Percentiles rank a stretch among this genome's conserved stretches.
These are phyloP conservation scores for Eurosta solidaginis DNA, from an alignment of 1,140 invertebrate genomes.

Conservation along the genomic window DNA sequence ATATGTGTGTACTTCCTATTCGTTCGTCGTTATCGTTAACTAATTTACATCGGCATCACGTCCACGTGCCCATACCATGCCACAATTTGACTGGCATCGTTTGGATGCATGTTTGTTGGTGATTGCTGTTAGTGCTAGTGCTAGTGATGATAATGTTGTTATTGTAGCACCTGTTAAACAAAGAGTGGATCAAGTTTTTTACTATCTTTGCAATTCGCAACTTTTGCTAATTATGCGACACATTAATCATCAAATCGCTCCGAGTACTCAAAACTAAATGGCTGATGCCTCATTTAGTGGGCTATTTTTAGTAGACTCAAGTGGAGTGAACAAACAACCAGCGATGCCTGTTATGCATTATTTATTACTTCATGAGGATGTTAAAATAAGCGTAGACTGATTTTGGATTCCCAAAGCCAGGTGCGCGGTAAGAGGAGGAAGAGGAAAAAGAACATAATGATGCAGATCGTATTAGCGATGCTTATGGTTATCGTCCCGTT, in stretches of 20 bases:
- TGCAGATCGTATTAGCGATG: too few relatives aligned
- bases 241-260: neutral
- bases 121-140: neutral
- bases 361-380: too few relatives aligned
- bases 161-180: neutral
- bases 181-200: neutral
- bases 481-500: too few relatives aligned
- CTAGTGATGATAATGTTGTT: neutral
- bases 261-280: neutral
- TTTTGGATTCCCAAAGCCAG: too few relatives aligned
- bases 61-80: slow-evolving; percentile 17
- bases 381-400: too few relatives aligned
- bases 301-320: too few relatives aligned
- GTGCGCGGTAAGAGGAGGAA: too few relatives aligned
- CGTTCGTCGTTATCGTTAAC: neutral
- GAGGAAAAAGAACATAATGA: too few relatives aligned
- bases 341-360: too few relatives aligned
- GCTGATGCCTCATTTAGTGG: neutral
- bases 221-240: neutral
- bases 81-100: slow-evolving; percentile 24
- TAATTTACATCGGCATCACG: slow-evolving; percentile 11
- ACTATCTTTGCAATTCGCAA: neutral
- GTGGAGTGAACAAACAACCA: too few relatives aligned
- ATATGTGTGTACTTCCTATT: neutral
- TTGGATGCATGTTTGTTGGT: slow-evolving; percentile 26